phyloP scores from a whole-genome alignment of 2,113 vertebrate genomes.

The Tringa solitaria region DNA sequence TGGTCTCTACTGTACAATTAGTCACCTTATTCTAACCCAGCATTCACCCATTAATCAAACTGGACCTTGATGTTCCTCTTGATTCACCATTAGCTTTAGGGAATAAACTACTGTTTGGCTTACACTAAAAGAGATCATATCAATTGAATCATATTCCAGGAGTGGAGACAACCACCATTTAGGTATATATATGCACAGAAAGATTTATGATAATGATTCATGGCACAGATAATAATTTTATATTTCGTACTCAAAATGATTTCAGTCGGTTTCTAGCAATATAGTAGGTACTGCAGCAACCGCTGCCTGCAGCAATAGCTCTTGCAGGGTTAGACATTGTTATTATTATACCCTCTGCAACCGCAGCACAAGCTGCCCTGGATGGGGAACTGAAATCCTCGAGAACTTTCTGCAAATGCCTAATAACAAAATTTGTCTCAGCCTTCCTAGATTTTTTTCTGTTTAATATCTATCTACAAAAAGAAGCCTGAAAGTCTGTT shows the following conservation, averaged over 20 bases:
- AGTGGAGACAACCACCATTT: neutral
- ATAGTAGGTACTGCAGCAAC: neutral
- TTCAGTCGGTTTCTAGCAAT: neutral
- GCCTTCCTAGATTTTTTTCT: neutral
- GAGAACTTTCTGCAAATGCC: neutral
- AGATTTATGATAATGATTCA: neutral
- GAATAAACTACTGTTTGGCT: neutral
- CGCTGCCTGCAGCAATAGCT: neutral
- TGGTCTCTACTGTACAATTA: neutral
- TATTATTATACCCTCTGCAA: neutral
- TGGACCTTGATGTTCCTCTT: neutral
- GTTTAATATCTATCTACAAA: neutral
- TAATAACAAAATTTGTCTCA: neutral
- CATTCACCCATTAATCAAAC: neutral
- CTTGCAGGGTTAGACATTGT: neutral
- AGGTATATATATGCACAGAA: neutral
- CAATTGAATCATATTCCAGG: neutral
- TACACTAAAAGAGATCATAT: neutral
- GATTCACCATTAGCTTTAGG: neutral
- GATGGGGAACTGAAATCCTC: neutral
- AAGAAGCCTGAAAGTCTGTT: neutral
- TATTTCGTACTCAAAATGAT: neutral
- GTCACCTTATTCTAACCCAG: neutral
- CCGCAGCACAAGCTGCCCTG: neutral
- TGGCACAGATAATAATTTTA: neutral